These are phyloP conservation scores for Philereme vetulata DNA, from an alignment of 2,888 invertebrate genomes.

Conservation along the genomic window DNA sequence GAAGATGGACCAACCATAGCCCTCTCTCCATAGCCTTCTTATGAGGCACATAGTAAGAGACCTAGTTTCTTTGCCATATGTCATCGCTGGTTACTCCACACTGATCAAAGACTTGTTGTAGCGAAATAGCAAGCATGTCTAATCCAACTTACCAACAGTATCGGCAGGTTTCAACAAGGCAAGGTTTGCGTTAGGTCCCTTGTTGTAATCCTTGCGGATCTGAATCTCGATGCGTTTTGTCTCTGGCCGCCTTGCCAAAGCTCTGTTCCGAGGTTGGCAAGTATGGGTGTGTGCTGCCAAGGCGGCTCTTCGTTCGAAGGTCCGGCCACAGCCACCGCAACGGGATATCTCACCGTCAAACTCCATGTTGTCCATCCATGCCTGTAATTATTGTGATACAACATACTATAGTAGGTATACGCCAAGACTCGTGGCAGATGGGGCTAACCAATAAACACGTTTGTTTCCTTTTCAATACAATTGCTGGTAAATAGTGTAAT, in stretches of 20 bases:
- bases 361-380: conserved; percentile 87
- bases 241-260: conserved; percentile 50
- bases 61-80: too few relatives aligned
- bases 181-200: conserved; percentile 49
- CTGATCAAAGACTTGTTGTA: neutral
- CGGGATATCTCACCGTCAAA: conserved; percentile 84
- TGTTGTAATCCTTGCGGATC: conserved; percentile 75
- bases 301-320: conserved; percentile 89
- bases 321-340: conserved; percentile 88
- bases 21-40: too few relatives aligned
- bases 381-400: conserved; percentile 16
- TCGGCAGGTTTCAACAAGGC: conserved; percentile 42
- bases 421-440: too few relatives aligned
- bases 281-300: conserved; percentile 88
- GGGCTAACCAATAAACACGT: too few relatives aligned
- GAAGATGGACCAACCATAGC: too few relatives aligned
- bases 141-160: conserved; percentile 36
- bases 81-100: neutral
- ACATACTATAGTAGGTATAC: too few relatives aligned
- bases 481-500: too few relatives aligned
- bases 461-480: too few relatives aligned
- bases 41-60: too few relatives aligned
- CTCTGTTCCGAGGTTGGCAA: conserved; percentile 82
- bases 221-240: conserved; percentile 72
- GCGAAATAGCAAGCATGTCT: too few relatives aligned